Conservation (phyloP, 2,888 invertebrate species). For the Glyphotaelius pellucidus region DNA sequence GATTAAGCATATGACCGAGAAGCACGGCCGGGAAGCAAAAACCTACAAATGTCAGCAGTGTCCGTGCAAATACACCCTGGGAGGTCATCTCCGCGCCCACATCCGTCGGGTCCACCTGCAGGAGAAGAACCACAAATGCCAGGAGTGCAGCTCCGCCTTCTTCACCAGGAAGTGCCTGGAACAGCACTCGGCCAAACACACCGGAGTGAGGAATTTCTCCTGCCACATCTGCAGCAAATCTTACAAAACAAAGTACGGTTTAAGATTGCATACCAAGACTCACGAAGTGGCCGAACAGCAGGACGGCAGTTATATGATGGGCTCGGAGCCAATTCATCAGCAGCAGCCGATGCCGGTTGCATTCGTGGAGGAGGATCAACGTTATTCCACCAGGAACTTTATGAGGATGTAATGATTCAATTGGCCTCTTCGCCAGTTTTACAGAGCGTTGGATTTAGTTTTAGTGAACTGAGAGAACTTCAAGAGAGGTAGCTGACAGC, state of each 20-base stretch:
- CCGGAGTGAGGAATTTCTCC: slow-evolving; percentile 54
- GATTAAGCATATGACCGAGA: slow-evolving; percentile 62
- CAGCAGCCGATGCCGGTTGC: slow-evolving; percentile 6
- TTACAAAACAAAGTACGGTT: slow-evolving; percentile 53
- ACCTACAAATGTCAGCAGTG: slow-evolving; percentile 65
- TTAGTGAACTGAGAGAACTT: too few species aligned
- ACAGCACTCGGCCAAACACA: slow-evolving; percentile 61
- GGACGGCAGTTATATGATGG: slow-evolving; percentile 8
- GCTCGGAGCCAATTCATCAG: background rate
- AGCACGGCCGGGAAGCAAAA: slow-evolving; percentile 64
- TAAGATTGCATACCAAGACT: slow-evolving; percentile 60
- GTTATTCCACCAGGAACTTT: slow-evolving; percentile 30
- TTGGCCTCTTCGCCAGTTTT: background rate
- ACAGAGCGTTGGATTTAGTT: background rate
- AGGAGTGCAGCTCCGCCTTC: slow-evolving; percentile 58
- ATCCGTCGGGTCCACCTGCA: slow-evolving; percentile 63
- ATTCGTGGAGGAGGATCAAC: background rate
- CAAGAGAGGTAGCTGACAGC: too few species aligned
- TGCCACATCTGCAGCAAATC: slow-evolving; percentile 59
- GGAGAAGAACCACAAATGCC: slow-evolving; percentile 63
- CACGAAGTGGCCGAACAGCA: slow-evolving; percentile 54
- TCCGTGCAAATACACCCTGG: slow-evolving; percentile 60
- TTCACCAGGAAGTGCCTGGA: slow-evolving; percentile 61
- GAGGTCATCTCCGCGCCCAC: slow-evolving; percentile 64
- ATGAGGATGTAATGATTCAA: slow-evolving; percentile 40